Evolutionary conservation across 2,888 invertebrate species (phyloP).

Genomic region (Platypus cylindrus): DNA sequence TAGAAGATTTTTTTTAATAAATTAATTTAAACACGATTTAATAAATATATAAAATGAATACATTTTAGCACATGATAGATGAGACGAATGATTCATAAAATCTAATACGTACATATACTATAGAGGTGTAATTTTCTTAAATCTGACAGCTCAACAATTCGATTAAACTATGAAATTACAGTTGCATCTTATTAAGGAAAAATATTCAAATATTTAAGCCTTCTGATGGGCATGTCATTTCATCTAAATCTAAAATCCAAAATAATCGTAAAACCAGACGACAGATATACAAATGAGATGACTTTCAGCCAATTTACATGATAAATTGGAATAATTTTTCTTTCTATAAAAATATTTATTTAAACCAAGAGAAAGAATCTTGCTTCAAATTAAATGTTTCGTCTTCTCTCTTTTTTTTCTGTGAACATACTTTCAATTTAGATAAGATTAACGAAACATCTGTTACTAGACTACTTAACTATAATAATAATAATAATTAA

Average conservation of each 20-base stretch:
- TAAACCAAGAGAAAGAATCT: too few species aligned
- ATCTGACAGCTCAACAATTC: conserved; percentile 18
- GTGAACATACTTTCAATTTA: too few species aligned
- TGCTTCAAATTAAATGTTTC: too few species aligned
- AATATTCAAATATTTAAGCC: conserved; percentile 32
- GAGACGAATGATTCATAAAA: conserved; percentile 7
- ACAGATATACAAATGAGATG: conserved; percentile 36
- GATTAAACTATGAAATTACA: conserved; percentile 28
- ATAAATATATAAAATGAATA: not conserved
- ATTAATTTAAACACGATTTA: not conserved
- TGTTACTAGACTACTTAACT: too few species aligned
- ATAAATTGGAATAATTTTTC: conserved; percentile 38
- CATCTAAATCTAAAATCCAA: conserved; percentile 27
- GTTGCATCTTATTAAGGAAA: conserved; percentile 29
- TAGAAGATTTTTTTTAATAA: conserved; percentile 2
- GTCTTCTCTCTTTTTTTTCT: too few species aligned
- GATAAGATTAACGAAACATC: too few species aligned
- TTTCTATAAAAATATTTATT: conserved; percentile 38
- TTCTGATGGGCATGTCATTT: conserved; percentile 32
- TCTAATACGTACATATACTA: conserved; percentile 14
- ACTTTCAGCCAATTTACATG: conserved; percentile 38
- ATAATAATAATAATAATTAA: too few species aligned
- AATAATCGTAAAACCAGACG: conserved; percentile 37
- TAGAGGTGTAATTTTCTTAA: conserved; percentile 19
- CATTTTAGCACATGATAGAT: too few species aligned